Evolutionary conservation across 1,140 invertebrate genomes (phyloP), one percentile per base, ranked within the genome.

Genomic region (Globodera rostochiensis): DNA sequence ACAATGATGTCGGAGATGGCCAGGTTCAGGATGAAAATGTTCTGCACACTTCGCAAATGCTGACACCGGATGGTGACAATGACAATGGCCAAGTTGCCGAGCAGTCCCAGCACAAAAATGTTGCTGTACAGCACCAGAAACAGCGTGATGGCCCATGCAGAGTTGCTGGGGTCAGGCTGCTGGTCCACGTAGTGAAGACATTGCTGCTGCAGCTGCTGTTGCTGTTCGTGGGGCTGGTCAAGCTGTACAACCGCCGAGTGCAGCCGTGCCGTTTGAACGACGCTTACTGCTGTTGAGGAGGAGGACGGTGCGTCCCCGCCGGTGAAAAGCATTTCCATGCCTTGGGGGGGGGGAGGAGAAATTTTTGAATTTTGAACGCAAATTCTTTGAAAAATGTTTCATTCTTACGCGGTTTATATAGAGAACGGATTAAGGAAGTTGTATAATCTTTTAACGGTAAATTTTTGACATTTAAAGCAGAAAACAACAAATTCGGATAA

Each of bases 11-110:
- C 97, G 25, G 95, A 95, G 19, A 98, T 91, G 0, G 96, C 97
- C 82, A 98, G 91, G 90, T 98, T 98, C 25, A 95, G 94, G 85
- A 98, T 98, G 91, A 98, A 98, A 71, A 96, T 93, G 91, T 98
- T 98, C 25, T 97, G 98, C 1, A 98, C 97, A 0, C 96, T 98
- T 69, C 89, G 87, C 13, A 88, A 69, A 70, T 89, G 86, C 21
- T 73, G 50, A 74, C 86, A 79, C 47, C 77, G 74, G 13, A 88
- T 67, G 6, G 86, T 87, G 46, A 85, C 73, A 3, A 69, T 73
- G 19, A 84, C 83, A 47, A 88, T 89, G 1, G 87, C 79, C 53
- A 89, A 73, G 80, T 88, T 88, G 50, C 87, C 88, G 6, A 88
- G 71, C 53, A 88, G 67, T 25, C 88, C 88, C 45, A 88, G 84